Evolutionary conservation across 1,140 invertebrate species (phyloP).

Genomic region (Agrypnia vestita): DNA sequence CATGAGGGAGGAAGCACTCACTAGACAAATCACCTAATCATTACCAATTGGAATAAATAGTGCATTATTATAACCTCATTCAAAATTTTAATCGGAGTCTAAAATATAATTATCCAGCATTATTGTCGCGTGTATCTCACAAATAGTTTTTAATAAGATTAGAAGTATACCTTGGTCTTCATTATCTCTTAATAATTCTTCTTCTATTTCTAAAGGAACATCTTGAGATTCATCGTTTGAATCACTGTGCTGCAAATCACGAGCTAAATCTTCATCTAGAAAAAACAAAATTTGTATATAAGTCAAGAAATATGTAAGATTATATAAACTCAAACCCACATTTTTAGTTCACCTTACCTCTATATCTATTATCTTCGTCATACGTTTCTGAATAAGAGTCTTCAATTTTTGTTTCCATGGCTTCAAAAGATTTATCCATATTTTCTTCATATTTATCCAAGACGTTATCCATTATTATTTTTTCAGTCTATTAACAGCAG

Average conservation of each 20-base stretch:
- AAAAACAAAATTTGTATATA: conserved; percentile 50
- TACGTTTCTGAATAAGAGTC: conserved; percentile 65
- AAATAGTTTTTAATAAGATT: not conserved
- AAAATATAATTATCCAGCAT: too few species aligned
- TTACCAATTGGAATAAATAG: too few species aligned
- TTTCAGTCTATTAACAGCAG: not conserved
- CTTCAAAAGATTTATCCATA: conserved; percentile 46
- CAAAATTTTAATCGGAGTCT: too few species aligned
- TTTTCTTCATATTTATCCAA: conserved; percentile 45
- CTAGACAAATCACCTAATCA: too few species aligned
- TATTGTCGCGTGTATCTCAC: too few species aligned
- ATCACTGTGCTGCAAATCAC: conserved; percentile 70
- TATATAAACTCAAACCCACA: not conserved
- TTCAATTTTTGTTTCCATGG: conserved; percentile 64
- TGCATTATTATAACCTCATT: too few species aligned
- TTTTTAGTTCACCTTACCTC: conserved; percentile 63
- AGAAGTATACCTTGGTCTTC: conserved; percentile 25
- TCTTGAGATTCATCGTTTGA: conserved; percentile 70
- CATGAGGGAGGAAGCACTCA: too few species aligned
- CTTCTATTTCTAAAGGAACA: conserved; percentile 70
- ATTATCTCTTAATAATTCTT: conserved; percentile 67
- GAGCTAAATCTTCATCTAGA: conserved; percentile 68
- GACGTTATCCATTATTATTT: conserved; percentile 37
- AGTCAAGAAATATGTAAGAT: not conserved
- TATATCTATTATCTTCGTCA: conserved; percentile 67